phyloP scores from a whole-genome alignment of 2,888 invertebrate genomes.

The Chaetogeoica ovagalla region DNA sequence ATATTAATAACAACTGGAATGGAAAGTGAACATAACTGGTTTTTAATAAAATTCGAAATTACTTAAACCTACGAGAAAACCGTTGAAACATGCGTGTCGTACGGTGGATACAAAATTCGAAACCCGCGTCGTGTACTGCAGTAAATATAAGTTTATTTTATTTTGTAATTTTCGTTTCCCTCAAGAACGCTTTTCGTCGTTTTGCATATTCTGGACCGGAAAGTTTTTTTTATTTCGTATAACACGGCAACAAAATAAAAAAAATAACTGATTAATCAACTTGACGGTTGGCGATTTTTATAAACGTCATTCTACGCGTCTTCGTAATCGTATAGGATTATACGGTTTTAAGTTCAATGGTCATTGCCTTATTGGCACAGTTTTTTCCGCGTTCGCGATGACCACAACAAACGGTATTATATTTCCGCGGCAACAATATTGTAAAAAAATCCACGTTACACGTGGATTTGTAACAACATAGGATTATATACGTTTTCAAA shows the following conservation, averaged over 20 bases:
- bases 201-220: not conserved
- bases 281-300: conserved; percentile 28
- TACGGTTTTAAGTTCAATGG: not conserved
- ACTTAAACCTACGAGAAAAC: not conserved
- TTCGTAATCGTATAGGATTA: conserved; percentile 21
- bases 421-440: no score
- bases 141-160: conserved; percentile 24
- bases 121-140: not conserved
- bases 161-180: conserved; percentile 32
- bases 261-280: conserved; percentile 14
- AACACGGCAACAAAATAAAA: not conserved
- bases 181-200: conserved; percentile 13
- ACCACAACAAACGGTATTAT: not conserved
- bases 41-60: not conserved
- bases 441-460: no score
- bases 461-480: no score
- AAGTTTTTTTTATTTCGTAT: conserved; percentile 10
- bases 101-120: not conserved
- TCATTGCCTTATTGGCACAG: no score
- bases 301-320: conserved; percentile 26
- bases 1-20: no score
- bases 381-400: not conserved
- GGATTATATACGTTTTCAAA: no score
- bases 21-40: no score
- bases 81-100: not conserved